phyloP scores from a whole-genome alignment of 1,140 invertebrate genomes.

The Antheraea pernyi region DNA sequence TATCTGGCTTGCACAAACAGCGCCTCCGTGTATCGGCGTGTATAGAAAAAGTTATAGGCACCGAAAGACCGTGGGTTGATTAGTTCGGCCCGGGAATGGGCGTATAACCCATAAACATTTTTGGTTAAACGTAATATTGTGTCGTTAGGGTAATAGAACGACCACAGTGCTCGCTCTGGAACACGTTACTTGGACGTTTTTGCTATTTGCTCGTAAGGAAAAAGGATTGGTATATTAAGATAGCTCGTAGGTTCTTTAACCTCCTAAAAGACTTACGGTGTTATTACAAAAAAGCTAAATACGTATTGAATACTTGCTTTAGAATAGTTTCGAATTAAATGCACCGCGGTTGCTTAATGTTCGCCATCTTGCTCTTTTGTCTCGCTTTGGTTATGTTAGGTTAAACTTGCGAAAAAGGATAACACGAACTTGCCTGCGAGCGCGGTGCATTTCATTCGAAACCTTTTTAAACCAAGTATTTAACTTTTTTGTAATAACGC shows the following conservation, averaged over 20 bases:
- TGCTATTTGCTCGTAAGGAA: slow-evolving; percentile 21
- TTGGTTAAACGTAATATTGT: slow-evolving; percentile 69
- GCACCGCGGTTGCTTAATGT: no score
- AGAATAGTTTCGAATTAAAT: no score
- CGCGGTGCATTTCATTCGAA: no score
- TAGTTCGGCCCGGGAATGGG: slow-evolving; percentile 41
- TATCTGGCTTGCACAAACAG: slow-evolving; percentile 34
- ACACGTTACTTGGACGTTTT: slow-evolving; percentile 24
- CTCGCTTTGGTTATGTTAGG: no score
- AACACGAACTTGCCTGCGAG: no score
- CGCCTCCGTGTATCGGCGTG: slow-evolving; percentile 22
- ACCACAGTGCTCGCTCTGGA: slow-evolving; percentile 22
- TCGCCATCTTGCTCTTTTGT: no score
- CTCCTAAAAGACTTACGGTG: no score
- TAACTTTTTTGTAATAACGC: no score
- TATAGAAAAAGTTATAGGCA: slow-evolving; percentile 39
- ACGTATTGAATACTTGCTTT: no score
- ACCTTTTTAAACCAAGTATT: no score
- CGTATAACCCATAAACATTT: slow-evolving; percentile 53
- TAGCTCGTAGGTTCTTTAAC: neutral
- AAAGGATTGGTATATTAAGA: slow-evolving; percentile 9
- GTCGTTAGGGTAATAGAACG: slow-evolving; percentile 60
- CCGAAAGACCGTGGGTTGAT: slow-evolving; percentile 46
- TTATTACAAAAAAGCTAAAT: no score
- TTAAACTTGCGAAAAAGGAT: no score